Evolutionary conservation across 2,113 vertebrate genomes (phyloP).

Genomic region (Ursus arctos): DNA sequence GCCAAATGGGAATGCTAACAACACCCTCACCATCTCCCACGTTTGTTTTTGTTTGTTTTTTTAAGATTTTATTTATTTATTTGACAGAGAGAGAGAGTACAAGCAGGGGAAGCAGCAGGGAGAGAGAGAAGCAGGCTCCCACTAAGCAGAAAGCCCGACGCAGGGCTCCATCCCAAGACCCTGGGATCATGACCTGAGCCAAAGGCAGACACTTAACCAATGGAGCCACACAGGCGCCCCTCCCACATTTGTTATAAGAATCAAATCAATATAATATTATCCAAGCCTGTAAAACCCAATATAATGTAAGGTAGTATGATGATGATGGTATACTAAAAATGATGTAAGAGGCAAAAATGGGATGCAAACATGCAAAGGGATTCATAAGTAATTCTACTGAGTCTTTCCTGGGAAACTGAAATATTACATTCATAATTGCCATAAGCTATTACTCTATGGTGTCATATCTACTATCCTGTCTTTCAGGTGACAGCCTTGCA

Average conservation of each 20-base stretch:
- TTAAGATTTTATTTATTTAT: not conserved
- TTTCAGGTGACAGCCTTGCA: not conserved
- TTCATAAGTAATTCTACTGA: not conserved
- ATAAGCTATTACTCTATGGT: not conserved
- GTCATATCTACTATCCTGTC: not conserved
- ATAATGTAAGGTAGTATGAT: not conserved
- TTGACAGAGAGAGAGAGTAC: too few species aligned
- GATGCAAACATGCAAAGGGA: not conserved
- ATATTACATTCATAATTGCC: not conserved
- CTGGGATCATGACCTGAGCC: not conserved
- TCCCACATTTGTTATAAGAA: not conserved
- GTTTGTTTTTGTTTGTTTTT: too few species aligned
- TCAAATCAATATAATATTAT: not conserved
- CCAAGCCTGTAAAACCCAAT: not conserved
- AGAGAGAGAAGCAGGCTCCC: too few species aligned
- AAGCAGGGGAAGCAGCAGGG: too few species aligned
- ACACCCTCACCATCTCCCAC: not conserved
- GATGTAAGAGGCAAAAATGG: not conserved
- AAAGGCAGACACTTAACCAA: not conserved
- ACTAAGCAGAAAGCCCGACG: too few species aligned
- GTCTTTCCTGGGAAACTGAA: not conserved
- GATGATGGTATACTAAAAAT: not conserved
- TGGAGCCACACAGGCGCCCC: not conserved
- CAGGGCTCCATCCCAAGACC: too few species aligned
- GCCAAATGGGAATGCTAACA: not conserved